phyloP scores from a whole-genome alignment of 1,140 invertebrate species.

The Euura saliciscinereae region DNA sequence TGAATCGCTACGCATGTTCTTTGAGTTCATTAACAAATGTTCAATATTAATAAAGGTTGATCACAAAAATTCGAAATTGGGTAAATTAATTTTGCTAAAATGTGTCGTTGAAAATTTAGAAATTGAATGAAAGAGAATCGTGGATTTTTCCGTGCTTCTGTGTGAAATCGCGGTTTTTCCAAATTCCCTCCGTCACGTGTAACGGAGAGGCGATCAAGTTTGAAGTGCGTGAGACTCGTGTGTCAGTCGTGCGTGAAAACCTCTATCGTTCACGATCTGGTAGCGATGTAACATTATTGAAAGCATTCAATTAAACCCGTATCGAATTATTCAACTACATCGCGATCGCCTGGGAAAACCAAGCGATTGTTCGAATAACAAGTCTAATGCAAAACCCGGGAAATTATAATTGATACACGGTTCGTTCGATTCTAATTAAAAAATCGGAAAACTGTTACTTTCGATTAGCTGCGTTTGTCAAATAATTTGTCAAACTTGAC shows the following conservation, averaged over 20 bases:
- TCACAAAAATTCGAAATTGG: too few species aligned
- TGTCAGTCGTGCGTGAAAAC: conserved; percentile 1
- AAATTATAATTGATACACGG: too few species aligned
- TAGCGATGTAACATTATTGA: background rate
- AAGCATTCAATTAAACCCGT: background rate
- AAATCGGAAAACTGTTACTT: too few species aligned
- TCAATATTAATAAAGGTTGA: too few species aligned
- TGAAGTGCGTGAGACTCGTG: background rate
- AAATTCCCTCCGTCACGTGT: background rate
- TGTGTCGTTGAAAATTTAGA: background rate
- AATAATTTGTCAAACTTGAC: too few species aligned
- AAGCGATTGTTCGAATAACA: background rate
- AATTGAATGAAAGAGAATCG: background rate
- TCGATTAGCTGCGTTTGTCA: too few species aligned
- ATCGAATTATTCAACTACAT: background rate
- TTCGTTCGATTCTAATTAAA: too few species aligned
- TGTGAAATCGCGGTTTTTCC: background rate
- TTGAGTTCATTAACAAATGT: too few species aligned
- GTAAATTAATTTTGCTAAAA: too few species aligned
- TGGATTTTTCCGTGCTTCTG: background rate
- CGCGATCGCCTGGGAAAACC: background rate
- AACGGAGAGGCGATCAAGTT: background rate
- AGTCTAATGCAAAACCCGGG: too few species aligned
- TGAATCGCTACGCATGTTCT: too few species aligned
- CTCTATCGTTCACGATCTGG: background rate